A percentile compares a stretch with the other conserved stretches of the same genome.
Conservation (phyloP, 64 coral and sea anemone genomes). For the Acropora tenuis region DNA sequence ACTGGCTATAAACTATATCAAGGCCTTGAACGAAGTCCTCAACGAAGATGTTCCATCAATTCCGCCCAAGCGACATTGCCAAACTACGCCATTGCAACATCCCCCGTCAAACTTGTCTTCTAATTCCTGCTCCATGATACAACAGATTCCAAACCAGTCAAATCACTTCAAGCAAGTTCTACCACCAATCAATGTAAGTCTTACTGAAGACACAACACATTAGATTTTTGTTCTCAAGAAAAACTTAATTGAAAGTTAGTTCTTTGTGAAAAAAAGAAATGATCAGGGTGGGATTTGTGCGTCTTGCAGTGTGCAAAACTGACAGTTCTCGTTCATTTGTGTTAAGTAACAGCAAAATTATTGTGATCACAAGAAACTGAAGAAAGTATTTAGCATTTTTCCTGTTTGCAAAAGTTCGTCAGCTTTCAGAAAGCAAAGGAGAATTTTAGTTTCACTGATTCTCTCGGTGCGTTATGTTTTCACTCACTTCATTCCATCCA, state of each 20-base stretch:
- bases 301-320: too few relatives aligned
- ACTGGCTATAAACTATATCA: slow-evolving; percentile 99
- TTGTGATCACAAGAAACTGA: too few relatives aligned
- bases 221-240: neutral
- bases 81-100: neutral
- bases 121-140: neutral
- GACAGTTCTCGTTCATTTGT: too few relatives aligned
- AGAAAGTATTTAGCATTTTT: too few relatives aligned
- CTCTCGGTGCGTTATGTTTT: too few relatives aligned
- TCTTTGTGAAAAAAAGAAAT: too few relatives aligned
- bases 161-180: slow-evolving; percentile 5
- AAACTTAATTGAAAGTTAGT: neutral
- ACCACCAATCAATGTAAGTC: slow-evolving; percentile 47
- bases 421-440: too few relatives aligned
- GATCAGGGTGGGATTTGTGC: too few relatives aligned
- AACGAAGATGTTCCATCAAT: slow-evolving; percentile 49
- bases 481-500: too few relatives aligned
- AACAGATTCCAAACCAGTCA: neutral
- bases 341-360: too few relatives aligned
- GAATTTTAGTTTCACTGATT: too few relatives aligned
- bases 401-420: too few relatives aligned
- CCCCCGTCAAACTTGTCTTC: neutral
- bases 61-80: neutral
- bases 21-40: slow-evolving; percentile 91
- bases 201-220: neutral